Percentiles rank a stretch among this genome's conserved stretches.
These are phyloP conservation scores for Idaea straminata DNA, from an alignment of 2,888 invertebrate genomes.

Conservation along the genomic window DNA sequence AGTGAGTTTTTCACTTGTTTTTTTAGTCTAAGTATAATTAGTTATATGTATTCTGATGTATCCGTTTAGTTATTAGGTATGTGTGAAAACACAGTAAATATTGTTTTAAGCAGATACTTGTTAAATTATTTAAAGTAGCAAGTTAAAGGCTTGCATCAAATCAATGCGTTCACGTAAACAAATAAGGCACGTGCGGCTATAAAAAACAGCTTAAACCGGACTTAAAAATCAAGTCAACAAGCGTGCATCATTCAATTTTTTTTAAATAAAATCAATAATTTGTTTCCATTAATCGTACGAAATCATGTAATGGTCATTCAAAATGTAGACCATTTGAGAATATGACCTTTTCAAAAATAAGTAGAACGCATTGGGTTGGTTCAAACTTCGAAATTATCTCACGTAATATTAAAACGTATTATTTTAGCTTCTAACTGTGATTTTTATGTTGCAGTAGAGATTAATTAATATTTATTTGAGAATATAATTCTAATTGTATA, in stretches of 20 bases:
- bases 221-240: no score
- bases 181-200: no score
- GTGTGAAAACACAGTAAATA: background rate
- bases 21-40: background rate
- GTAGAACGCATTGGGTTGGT: background rate
- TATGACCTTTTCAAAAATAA: background rate
- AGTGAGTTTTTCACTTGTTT: background rate
- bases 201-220: no score
- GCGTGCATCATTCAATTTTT: no score
- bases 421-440: constrained; percentile 40
- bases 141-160: background rate
- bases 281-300: no score
- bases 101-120: constrained; percentile 2
- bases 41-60: background rate
- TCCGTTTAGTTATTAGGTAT: background rate
- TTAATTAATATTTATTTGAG: constrained; percentile 30
- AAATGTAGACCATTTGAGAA: no score
- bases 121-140: constrained; percentile 4
- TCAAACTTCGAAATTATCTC: background rate
- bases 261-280: no score
- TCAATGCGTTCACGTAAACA: no score
- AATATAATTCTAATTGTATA: constrained; percentile 14
- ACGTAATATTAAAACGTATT: constrained; percentile 19
- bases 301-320: no score
- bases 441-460: constrained; percentile 44